These are phyloP conservation scores for Drosophila funebris DNA, from an alignment of 1,140 invertebrate species.

Conservation along the genomic window DNA sequence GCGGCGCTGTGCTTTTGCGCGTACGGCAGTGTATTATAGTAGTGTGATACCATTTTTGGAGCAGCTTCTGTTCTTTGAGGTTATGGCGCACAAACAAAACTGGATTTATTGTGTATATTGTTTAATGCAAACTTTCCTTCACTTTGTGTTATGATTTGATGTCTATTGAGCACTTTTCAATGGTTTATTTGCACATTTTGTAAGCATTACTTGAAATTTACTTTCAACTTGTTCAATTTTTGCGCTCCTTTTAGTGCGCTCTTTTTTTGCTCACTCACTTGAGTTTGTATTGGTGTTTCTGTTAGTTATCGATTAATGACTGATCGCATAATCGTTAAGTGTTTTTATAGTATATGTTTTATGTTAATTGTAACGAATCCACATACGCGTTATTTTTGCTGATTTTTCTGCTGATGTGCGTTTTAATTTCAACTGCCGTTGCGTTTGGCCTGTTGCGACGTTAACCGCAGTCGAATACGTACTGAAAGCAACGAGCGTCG, in stretches of 20 bases:
- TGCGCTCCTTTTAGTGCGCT: conserved; percentile 16
- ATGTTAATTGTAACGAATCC: conserved; percentile 8
- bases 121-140: background rate
- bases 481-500: conserved; percentile 56
- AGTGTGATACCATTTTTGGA: conserved; percentile 78
- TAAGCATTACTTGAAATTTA: conserved; percentile 10
- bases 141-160: background rate
- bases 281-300: conserved; percentile 16
- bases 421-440: conserved; percentile 52
- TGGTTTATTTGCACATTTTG: conserved; percentile 44
- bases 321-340: background rate
- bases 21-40: conserved; percentile 77
- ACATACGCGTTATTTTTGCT: conserved; percentile 12
- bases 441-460: conserved; percentile 57
- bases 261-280: conserved; percentile 22
- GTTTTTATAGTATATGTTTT: conserved; percentile 17
- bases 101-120: background rate
- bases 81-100: conserved; percentile 27
- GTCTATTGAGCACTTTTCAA: conserved; percentile 19
- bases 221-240: conserved; percentile 13
- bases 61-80: conserved; percentile 33
- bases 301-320: conserved; percentile 22
- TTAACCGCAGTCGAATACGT: conserved; percentile 69
- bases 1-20: conserved; percentile 77
- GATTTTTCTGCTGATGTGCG: background rate